phyloP scores from a whole-genome alignment of 2,888 invertebrate genomes.

The Thysanoteuthis rhombus region DNA sequence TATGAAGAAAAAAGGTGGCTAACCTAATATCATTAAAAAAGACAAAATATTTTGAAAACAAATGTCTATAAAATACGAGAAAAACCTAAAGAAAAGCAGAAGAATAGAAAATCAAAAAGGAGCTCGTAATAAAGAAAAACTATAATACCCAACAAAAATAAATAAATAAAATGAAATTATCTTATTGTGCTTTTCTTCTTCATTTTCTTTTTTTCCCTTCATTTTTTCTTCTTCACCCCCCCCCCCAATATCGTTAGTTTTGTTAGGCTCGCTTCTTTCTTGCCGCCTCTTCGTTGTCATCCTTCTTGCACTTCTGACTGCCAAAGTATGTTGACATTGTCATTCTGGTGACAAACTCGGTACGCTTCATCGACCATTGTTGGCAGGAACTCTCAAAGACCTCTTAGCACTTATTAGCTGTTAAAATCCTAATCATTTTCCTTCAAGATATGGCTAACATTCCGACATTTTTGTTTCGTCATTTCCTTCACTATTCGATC shows the following conservation, averaged over 20 bases:
- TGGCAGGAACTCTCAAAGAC: not conserved
- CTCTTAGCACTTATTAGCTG: constrained; percentile 12
- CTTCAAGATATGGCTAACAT: not conserved
- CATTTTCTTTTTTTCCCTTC: not conserved
- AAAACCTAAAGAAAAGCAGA: no score
- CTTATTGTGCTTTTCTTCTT: not conserved
- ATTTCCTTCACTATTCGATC: not conserved
- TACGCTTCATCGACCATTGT: not conserved
- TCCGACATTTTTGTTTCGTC: not conserved
- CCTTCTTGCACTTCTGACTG: not conserved
- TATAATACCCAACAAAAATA: no score
- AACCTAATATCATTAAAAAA: no score
- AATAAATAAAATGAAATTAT: no score
- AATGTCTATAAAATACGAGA: no score
- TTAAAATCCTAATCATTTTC: not conserved
- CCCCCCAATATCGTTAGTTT: no score
- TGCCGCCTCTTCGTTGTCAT: not conserved
- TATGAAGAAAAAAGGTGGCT: no score
- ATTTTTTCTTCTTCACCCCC: not conserved
- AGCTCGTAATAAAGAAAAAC: no score
- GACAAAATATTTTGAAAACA: no score
- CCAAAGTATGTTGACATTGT: constrained; percentile 12
- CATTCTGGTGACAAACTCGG: not conserved
- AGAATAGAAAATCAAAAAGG: no score
- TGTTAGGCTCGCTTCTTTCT: not conserved